Evolutionary conservation across 2,113 vertebrate species (phyloP).

Genomic region (Dryoscopus gambensis): DNA sequence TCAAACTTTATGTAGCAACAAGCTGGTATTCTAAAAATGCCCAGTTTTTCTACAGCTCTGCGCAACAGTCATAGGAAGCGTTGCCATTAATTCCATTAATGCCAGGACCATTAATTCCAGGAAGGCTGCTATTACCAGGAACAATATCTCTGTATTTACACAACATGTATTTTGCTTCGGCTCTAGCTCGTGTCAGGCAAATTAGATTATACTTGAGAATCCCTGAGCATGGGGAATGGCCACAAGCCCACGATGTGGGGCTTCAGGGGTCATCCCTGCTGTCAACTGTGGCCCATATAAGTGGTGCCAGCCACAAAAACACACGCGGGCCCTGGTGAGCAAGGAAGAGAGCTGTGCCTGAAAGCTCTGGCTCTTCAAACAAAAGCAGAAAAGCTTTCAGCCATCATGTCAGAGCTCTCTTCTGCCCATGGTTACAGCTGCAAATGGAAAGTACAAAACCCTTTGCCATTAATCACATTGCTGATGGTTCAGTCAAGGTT

Average conservation of each 20-base stretch:
- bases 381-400: neutral
- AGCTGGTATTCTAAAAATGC: neutral
- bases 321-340: neutral
- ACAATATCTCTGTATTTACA: neutral
- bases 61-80: neutral
- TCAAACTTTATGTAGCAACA: slow-evolving; percentile 10
- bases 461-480: neutral
- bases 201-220: neutral
- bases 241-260: neutral
- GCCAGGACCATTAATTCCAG: slow-evolving; percentile 19
- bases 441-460: neutral
- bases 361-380: neutral
- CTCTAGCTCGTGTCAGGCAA: neutral
- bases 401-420: neutral
- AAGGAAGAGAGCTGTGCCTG: neutral
- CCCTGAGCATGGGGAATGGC: neutral
- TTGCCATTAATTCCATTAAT: too few species aligned
- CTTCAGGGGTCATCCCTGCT: neutral
- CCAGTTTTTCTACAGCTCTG: neutral
- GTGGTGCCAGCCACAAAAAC: neutral
- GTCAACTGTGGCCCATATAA: neutral
- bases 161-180: neutral
- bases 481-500: neutral
- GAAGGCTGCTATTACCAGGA: slow-evolving; percentile 1
- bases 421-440: neutral